Evolutionary conservation across 2,888 invertebrate species (phyloP), one percentile per base, ranked within the genome.

Genomic region (Tenthredo notha): DNA sequence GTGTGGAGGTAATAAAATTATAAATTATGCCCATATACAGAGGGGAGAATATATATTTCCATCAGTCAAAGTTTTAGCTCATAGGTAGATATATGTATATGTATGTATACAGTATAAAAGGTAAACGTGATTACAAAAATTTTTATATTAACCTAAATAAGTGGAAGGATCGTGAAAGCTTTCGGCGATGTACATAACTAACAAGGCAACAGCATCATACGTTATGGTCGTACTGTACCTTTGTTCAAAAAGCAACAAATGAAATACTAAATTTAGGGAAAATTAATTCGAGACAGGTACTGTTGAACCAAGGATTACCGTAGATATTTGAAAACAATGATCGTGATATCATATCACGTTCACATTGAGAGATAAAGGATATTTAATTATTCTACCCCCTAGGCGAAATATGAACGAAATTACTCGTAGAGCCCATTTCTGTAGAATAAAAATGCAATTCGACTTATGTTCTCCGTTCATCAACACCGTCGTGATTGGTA

Each of bases 321-420:
- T 29, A 29, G 29, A 33, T 77, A 54, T 77, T 33, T 50, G 77
- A 77, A 77, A 77, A 54, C n/a, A n/a, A 50, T 75, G 50, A 75
- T 29, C 50, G 75, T 50, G 47, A 50, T 75, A 25, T 50, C 40
- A 40, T 6, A 40, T 40, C 37, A n/a, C 40, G 21, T 43, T 21
- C 12, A 43, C 72, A 12, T 54, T 54, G 7, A 3, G 18, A 29
- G 29, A 29, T 10, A 50, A 54, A 77, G 3, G 10, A n/a, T 18
- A 7, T 77, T 77, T n/a, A 12, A 25, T 54, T 33, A 12, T n/a
- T 54, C 1, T 77, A 21, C 18, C 29, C 33, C 6, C 9, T 33
- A 18, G 50, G 33, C 18, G 54, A n/a, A 40, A 54, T 1, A 6
- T 54, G 21, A 50, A 54, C 33, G 33, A 29, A 77, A 54, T 54